Conservation (phyloP, 2,888 invertebrate genomes). For the Plagodis dolabraria region DNA sequence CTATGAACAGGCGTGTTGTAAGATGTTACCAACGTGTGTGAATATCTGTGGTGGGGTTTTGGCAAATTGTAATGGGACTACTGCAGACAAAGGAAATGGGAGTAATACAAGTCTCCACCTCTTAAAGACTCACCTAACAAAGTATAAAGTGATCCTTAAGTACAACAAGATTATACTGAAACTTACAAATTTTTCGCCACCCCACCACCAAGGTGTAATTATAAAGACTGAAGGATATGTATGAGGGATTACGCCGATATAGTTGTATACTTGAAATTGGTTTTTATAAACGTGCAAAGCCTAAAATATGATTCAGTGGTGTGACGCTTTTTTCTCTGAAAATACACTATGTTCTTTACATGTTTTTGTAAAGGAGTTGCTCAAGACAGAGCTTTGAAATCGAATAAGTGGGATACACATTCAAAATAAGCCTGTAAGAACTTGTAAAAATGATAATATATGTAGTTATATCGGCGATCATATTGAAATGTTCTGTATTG, state of each 20-base stretch:
- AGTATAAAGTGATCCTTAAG: no score
- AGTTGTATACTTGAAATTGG: constrained; percentile 46
- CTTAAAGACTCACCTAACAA: background rate
- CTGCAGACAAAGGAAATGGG: background rate
- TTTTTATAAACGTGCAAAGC: constrained; percentile 48
- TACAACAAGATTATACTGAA: background rate
- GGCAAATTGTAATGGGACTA: constrained; percentile 3
- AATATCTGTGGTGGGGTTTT: constrained; percentile 16
- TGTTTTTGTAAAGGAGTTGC: constrained; percentile 8
- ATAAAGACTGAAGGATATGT: constrained; percentile 68
- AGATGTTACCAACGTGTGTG: constrained; percentile 55
- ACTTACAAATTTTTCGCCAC: constrained; percentile 26
- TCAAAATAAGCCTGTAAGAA: constrained; percentile 10
- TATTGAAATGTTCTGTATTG: constrained; percentile 3
- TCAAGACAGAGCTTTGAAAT: constrained; percentile 7
- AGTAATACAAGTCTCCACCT: background rate
- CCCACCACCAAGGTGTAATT: constrained; percentile 40
- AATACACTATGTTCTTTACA: constrained; percentile 9
- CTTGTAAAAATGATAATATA: constrained; percentile 16
- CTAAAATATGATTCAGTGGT: constrained; percentile 39
- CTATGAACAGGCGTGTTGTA: constrained; percentile 38
- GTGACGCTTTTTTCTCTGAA: constrained; percentile 17
- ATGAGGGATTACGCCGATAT: constrained; percentile 48
- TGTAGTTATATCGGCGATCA: constrained; percentile 13
- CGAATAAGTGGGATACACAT: constrained; percentile 4